Evolutionary conservation across 2,888 invertebrate genomes (phyloP).

Genomic region (Tiliacea citrago): DNA sequence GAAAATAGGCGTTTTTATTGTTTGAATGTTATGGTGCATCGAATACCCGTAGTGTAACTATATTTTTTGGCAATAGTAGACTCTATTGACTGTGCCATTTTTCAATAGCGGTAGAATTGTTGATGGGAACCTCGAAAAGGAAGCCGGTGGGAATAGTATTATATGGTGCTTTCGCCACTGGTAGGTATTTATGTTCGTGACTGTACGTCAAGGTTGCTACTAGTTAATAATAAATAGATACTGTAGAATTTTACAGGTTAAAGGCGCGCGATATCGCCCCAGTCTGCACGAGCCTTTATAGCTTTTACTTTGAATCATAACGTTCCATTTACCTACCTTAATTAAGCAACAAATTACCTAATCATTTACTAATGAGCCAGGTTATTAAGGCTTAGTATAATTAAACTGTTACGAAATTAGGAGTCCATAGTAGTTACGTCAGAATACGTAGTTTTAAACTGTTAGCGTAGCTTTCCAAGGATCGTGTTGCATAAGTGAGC

Average conservation of each 20-base stretch:
- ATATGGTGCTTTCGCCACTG: no score
- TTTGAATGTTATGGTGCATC: no score
- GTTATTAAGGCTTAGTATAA: slow-evolving; percentile 18
- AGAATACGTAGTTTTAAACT: slow-evolving; percentile 32
- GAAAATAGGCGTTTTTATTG: no score
- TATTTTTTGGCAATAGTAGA: no score
- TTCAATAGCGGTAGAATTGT: no score
- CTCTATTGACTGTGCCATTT: no score
- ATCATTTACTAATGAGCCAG: slow-evolving; percentile 29
- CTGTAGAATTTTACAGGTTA: slow-evolving; percentile 5
- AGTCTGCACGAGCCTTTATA: no score
- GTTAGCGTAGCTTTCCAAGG: slow-evolving; percentile 28
- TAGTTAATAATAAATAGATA: slow-evolving; percentile 11
- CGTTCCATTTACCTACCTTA: slow-evolving; percentile 18
- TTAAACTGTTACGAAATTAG: slow-evolving; percentile 42
- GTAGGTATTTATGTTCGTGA: neutral
- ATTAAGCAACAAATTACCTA: slow-evolving; percentile 27
- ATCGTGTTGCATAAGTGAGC: slow-evolving; percentile 41
- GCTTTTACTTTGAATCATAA: slow-evolving; percentile 9
- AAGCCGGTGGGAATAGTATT: no score
- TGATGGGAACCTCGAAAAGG: no score
- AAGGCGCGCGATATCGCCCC: no score
- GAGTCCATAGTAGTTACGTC: slow-evolving; percentile 19
- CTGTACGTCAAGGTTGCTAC: neutral
- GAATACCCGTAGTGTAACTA: no score